Conservation (phyloP, 2,113 vertebrate species). For the Elachura formosa region DNA sequence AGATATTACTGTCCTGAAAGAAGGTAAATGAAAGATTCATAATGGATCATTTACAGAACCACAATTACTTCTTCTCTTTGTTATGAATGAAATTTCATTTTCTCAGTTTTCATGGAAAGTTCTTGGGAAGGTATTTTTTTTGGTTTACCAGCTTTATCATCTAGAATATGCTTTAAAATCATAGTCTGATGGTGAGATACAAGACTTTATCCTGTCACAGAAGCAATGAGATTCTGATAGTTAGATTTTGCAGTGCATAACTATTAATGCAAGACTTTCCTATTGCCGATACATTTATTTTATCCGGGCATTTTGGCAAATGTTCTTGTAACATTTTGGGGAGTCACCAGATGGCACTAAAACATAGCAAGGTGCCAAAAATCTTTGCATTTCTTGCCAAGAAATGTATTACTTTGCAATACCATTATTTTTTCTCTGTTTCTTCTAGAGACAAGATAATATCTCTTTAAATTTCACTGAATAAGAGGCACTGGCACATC, state of each 20-base stretch:
- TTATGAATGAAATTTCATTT: neutral
- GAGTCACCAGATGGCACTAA: slow-evolving; percentile 68
- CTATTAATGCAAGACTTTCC: neutral
- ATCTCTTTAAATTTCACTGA: neutral
- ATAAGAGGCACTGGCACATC: neutral
- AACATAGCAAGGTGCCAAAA: slow-evolving; percentile 57
- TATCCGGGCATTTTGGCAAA: neutral
- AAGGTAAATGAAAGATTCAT: neutral
- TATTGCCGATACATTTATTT: neutral
- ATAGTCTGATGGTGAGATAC: neutral
- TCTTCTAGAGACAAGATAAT: neutral
- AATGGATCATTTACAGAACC: neutral
- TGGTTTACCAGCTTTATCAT: neutral
- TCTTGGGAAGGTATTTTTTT: neutral
- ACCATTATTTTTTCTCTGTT: neutral
- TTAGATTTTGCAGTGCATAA: neutral
- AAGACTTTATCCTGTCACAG: neutral
- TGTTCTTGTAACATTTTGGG: slow-evolving; percentile 50
- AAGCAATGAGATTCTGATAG: neutral
- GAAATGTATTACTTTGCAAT: neutral
- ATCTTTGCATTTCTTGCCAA: slow-evolving; percentile 50
- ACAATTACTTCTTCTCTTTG: neutral
- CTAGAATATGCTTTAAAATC: neutral
- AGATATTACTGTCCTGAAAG: neutral
- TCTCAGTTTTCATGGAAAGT: neutral